Conservation (phyloP, 2,888 invertebrate species). For the Epistrophe grossulariae region DNA sequence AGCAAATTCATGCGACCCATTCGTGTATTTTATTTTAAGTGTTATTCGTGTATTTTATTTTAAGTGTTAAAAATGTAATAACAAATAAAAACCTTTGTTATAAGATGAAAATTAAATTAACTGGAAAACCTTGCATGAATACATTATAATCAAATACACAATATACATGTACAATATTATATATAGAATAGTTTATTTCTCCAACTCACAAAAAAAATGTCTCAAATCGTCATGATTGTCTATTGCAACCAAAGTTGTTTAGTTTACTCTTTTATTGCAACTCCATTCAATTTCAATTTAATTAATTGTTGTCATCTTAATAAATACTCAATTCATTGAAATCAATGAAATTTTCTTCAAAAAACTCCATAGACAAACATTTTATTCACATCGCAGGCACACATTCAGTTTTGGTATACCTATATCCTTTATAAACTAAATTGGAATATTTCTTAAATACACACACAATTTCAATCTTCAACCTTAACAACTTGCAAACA, state of each 20-base stretch:
- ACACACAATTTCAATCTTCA: conserved; percentile 3
- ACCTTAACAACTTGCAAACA: background rate
- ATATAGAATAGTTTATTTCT: too few species aligned
- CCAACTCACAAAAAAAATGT: too few species aligned
- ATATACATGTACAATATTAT: too few species aligned
- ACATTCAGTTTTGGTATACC: background rate
- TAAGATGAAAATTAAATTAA: too few species aligned
- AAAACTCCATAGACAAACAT: conserved; percentile 13
- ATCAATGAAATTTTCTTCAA: conserved; percentile 42
- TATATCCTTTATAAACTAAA: background rate
- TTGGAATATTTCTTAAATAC: conserved; percentile 23
- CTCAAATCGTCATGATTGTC: too few species aligned
- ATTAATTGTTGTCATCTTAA: conserved; percentile 51
- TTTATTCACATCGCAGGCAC: background rate
- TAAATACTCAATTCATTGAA: conserved; percentile 57
- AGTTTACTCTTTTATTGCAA: background rate
- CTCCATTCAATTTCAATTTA: conserved; percentile 21
- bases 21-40: too few species aligned
- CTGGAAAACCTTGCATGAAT: too few species aligned
- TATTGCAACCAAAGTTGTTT: background rate
- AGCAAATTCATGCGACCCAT: too few species aligned
- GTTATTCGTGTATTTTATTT: too few species aligned
- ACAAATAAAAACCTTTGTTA: too few species aligned
- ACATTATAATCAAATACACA: too few species aligned
- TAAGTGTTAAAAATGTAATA: too few species aligned